Percentiles rank a stretch among this genome's conserved stretches.
These are phyloP conservation scores for Dipus sagitta DNA, from an alignment of 2,797 vertebrate species.

Conservation along the genomic window DNA sequence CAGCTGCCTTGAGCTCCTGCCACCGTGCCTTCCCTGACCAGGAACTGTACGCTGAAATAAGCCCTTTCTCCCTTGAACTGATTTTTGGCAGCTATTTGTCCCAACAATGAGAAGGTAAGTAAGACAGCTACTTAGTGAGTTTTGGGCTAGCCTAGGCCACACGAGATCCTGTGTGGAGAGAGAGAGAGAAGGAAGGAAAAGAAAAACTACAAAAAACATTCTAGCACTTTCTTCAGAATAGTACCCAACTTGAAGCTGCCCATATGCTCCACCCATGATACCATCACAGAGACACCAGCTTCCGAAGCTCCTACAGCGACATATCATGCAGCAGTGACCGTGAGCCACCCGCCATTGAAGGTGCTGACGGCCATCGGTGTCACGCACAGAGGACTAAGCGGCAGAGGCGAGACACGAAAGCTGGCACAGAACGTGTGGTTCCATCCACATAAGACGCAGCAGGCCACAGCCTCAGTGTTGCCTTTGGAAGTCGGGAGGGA, in stretches of 20 bases:
- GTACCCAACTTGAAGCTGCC: neutral
- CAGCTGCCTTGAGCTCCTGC: too few relatives aligned
- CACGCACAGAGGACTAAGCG: neutral
- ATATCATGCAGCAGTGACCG: neutral
- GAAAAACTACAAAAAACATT: neutral
- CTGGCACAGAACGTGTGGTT: fast-evolving
- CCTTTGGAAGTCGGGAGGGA: too few relatives aligned
- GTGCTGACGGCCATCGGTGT: neutral
- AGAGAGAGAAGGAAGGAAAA: neutral
- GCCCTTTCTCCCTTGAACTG: too few relatives aligned
- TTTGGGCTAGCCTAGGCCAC: too few relatives aligned
- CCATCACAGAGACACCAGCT: neutral
- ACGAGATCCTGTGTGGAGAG: too few relatives aligned
- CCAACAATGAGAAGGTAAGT: too few relatives aligned
- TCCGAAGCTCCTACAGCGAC: neutral
- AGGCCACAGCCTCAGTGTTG: neutral
- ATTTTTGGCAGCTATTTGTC: too few relatives aligned
- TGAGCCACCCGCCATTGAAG: neutral
- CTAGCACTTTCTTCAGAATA: neutral
- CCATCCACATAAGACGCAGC: neutral
- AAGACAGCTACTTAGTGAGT: too few relatives aligned
- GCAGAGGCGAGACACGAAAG: neutral
- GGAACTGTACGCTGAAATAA: too few relatives aligned
- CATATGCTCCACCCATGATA: neutral
- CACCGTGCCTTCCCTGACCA: too few relatives aligned